These are phyloP conservation scores for Sterna hirundo DNA, from an alignment of 2,113 vertebrate species.

Conservation along the genomic window DNA sequence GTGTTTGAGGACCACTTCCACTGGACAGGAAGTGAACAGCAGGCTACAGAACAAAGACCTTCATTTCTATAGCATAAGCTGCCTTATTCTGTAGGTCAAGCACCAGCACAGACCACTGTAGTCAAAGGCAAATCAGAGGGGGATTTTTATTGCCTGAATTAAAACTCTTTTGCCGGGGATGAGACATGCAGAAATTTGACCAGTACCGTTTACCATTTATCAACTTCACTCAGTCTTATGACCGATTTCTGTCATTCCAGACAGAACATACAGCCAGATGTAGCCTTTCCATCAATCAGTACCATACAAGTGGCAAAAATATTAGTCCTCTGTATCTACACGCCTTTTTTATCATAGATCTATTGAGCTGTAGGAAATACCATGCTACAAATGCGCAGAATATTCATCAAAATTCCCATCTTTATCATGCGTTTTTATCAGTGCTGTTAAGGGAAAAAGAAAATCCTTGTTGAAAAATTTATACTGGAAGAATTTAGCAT, in stretches of 20 bases:
- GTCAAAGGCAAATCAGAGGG: background rate
- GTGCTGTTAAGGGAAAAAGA: background rate
- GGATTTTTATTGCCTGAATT: background rate
- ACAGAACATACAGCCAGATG: background rate
- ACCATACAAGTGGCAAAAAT: background rate
- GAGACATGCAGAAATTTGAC: background rate
- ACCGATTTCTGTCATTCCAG: background rate
- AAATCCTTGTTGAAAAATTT: slow-evolving; percentile 6
- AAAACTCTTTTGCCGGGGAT: background rate
- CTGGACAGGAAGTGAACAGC: background rate
- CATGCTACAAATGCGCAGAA: background rate
- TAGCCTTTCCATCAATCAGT: background rate
- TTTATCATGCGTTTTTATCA: background rate
- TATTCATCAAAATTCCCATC: background rate
- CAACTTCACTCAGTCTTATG: background rate
- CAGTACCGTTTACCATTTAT: background rate
- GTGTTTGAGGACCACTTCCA: background rate
- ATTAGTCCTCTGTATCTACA: background rate
- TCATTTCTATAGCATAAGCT: background rate
- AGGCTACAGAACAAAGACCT: background rate
- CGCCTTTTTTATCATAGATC: background rate
- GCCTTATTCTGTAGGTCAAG: background rate
- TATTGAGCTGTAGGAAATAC: background rate
- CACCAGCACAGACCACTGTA: background rate
- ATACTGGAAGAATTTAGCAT: background rate